Base-by-base conservation (phyloP, 1,140 invertebrate species). In the Bacillus rossius region DNA sequence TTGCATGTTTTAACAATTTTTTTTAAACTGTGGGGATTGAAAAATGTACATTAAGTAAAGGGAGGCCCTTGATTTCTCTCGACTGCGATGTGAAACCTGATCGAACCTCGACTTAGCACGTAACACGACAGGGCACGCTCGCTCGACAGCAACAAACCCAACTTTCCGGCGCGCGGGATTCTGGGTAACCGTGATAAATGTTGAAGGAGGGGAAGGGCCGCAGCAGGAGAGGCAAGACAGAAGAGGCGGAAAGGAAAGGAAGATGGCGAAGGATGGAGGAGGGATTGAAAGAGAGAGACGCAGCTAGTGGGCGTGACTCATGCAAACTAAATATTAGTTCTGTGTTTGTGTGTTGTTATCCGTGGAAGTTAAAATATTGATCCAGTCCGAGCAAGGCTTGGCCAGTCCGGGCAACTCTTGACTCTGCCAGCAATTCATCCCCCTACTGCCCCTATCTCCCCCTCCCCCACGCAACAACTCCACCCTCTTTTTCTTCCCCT, bases 281-380 rank as follows among this genome's bases (percentile, higher is more conserved):
- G 13, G 17, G 38, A 13, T 17, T 40, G 13, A n/a, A n/a, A 40
- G 13, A 13, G 38, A 40, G 17, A 13, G 38, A n/a, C 38, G 38
- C 38, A 40, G 38, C 17, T 40, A 20, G 50, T 20, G 57, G 57
- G 57, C 45, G 57, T 59, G 57, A 59, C 57, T 59, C 57, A 59
- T 59, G 50, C 57, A 48, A 59, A 53, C 57, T 59, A 59, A 59
- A 59, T 59, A 59, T 59, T 59, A 59, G 57, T 59, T 59, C 57
- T 59, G 50, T 59, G 51, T 59, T 59, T 59, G 57, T 59, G 57
- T 59, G 57, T 59, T 59, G 57, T 59, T 59, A 59, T 59, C 57
- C 54, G 37, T 59, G 49, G 50, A 52, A 59, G 50, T 52, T 59
- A 59, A 59, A 59, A 59, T 59, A 59, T 59, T 54, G 57, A 59